Evolutionary conservation across 2,888 invertebrate species (phyloP).

Genomic region (Stratiomys singularior): DNA sequence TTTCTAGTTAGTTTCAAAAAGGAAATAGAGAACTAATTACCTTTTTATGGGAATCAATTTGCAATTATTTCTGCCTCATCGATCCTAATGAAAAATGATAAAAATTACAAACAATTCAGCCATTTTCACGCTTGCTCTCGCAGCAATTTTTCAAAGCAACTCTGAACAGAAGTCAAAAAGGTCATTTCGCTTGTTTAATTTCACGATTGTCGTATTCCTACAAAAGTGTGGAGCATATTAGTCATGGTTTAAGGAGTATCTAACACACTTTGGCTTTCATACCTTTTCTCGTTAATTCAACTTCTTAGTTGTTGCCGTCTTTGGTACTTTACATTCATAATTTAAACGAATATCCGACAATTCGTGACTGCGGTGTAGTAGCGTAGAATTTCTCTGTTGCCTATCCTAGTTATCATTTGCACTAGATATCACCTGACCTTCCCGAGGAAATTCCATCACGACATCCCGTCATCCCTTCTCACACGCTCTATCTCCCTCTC

Average conservation of each 20-base stretch:
- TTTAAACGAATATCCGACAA: conserved; percentile 31
- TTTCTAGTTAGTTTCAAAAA: too few species aligned
- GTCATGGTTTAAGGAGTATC: conserved; percentile 36
- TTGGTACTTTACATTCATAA: conserved; percentile 26
- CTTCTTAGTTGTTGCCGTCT: neutral
- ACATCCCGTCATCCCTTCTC: neutral
- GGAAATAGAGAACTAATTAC: too few species aligned
- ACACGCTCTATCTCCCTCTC: neutral
- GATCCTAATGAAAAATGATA: too few species aligned
- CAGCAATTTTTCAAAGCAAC: neutral
- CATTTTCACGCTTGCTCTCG: too few species aligned
- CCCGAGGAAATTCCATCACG: conserved; percentile 24
- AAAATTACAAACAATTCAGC: too few species aligned
- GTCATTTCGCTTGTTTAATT: conserved; percentile 17
- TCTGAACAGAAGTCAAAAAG: neutral
- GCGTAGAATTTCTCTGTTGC: neutral
- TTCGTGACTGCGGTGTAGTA: neutral
- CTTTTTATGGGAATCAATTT: too few species aligned
- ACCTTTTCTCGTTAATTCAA: neutral
- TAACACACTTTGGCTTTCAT: neutral
- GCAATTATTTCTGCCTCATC: too few species aligned
- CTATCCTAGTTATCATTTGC: conserved; percentile 29
- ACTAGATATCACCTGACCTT: conserved; percentile 37
- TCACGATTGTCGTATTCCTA: conserved; percentile 34
- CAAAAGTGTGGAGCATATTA: conserved; percentile 18